These are phyloP conservation scores for Callionymus lyra DNA, from an alignment of 2,113 vertebrate species.

Conservation along the genomic window DNA sequence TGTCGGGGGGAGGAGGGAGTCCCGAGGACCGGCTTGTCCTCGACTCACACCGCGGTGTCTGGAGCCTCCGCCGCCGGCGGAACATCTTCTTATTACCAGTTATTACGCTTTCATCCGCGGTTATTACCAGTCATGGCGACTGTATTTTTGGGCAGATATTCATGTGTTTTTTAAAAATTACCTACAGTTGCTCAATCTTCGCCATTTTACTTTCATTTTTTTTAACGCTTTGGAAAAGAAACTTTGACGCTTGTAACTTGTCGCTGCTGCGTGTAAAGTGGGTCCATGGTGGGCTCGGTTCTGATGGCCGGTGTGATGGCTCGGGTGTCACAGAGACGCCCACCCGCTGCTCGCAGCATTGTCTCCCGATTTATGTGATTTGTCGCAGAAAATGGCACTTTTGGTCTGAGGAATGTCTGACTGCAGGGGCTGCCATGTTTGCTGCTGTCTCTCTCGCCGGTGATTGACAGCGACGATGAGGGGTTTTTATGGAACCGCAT, in stretches of 20 bases:
- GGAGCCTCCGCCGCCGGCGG: constrained; percentile 24
- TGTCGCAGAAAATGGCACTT: constrained; percentile 68
- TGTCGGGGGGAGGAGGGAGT: constrained; percentile 17
- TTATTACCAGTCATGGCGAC: constrained; percentile 12
- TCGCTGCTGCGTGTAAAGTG: constrained; percentile 41
- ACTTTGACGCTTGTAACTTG: too few species aligned
- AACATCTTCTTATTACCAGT: constrained; percentile 33
- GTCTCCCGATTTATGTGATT: constrained; percentile 58
- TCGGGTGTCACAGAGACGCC: constrained; percentile 47
- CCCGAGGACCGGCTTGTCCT: constrained; percentile 29
- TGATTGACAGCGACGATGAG: too few species aligned
- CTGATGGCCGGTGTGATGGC: constrained; percentile 29
- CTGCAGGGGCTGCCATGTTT: constrained; percentile 42
- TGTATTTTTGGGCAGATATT: constrained; percentile 7
- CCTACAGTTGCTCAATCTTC: constrained; percentile 60
- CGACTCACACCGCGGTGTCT: constrained; percentile 17
- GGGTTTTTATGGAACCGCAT: too few species aligned
- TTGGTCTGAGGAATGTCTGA: constrained; percentile 42
- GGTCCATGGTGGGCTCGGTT: constrained; percentile 31
- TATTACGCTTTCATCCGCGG: constrained; percentile 28
- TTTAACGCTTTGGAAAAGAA: too few species aligned
- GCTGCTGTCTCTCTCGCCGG: constrained; percentile 8
- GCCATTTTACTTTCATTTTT: constrained; percentile 65
- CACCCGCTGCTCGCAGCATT: constrained; percentile 55
- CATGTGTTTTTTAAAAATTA: constrained; percentile 39